A percentile compares a stretch with the other conserved stretches of the same genome.
These are phyloP conservation scores for Bolinopsis microptera DNA, from an alignment of 37 sponge, comb jelly and placozoan species.

Conservation along the genomic window DNA sequence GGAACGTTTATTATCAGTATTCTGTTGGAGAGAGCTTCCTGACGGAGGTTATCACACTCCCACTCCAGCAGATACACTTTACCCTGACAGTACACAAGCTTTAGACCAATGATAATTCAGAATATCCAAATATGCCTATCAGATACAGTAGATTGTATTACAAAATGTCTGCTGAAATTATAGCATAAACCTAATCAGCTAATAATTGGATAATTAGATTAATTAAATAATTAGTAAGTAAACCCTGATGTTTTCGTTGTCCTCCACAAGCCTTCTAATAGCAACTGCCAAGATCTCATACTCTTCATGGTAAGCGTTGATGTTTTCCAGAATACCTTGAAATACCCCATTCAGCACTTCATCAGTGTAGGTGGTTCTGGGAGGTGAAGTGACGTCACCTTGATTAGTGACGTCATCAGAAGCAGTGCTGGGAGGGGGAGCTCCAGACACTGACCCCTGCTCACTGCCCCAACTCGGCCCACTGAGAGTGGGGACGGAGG, in stretches of 20 bases:
- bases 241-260: not conserved
- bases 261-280: not conserved
- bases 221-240: too few relatives aligned
- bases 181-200: too few relatives aligned
- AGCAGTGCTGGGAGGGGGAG: not conserved
- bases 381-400: not conserved
- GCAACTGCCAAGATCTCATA: not conserved
- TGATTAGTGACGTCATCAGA: not conserved
- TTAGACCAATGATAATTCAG: too few relatives aligned
- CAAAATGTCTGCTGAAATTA: too few relatives aligned
- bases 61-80: conserved; percentile 31
- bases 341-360: not conserved
- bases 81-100: too few relatives aligned
- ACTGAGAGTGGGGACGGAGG: not conserved
- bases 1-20: conserved; percentile 64
- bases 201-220: too few relatives aligned
- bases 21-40: not conserved
- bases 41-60: not conserved
- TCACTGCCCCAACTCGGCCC: not conserved
- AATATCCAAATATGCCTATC: too few relatives aligned
- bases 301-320: not conserved
- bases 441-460: not conserved
- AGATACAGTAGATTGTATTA: too few relatives aligned
- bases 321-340: conserved; percentile 8
- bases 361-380: conserved; percentile 31